Percentiles rank a stretch among this genome's conserved stretches.
Evolutionary conservation across 2,113 vertebrate genomes (phyloP).

Genomic region (Nothoprocta pentlandii): DNA sequence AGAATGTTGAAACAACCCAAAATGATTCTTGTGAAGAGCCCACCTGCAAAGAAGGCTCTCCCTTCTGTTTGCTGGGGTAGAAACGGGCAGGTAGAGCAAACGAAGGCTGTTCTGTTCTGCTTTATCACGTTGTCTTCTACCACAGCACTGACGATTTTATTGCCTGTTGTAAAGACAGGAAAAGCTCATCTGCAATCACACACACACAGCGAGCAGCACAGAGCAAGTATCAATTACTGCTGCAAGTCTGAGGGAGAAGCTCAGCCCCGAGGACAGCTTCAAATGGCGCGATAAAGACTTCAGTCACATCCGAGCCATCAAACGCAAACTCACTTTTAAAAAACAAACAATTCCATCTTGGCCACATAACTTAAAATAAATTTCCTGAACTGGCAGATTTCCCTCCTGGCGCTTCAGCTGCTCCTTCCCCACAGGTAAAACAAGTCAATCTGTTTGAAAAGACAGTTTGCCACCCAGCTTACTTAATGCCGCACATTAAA

Average conservation of each 20-base stretch:
- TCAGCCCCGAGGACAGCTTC: slow-evolving; percentile 48
- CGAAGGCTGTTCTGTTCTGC: background rate
- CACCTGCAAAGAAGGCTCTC: background rate
- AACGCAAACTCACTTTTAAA: slow-evolving; percentile 69
- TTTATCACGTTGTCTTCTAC: slow-evolving; percentile 33
- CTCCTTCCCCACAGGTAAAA: slow-evolving; percentile 64
- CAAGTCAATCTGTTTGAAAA: slow-evolving; percentile 53
- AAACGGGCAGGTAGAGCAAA: slow-evolving; percentile 15
- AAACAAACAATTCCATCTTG: slow-evolving; percentile 40
- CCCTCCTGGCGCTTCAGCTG: slow-evolving; percentile 62
- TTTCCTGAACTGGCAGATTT: slow-evolving; percentile 62
- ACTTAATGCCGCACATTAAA: slow-evolving; percentile 54
- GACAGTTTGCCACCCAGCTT: slow-evolving; percentile 54
- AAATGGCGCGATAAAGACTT: slow-evolving; percentile 63
- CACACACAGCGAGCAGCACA: slow-evolving; percentile 61
- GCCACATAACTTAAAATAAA: slow-evolving; percentile 46
- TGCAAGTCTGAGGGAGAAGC: slow-evolving; percentile 56
- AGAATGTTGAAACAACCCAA: background rate
- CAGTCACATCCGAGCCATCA: slow-evolving; percentile 66
- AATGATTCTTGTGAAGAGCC: background rate
- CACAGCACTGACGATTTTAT: slow-evolving; percentile 46
- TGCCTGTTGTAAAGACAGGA: slow-evolving; percentile 29
- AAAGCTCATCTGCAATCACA: slow-evolving; percentile 61
- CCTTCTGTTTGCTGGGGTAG: background rate
- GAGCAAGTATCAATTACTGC: slow-evolving; percentile 72